phyloP scores from a whole-genome alignment of 2,888 invertebrate genomes.

The Coleophora deauratella region DNA sequence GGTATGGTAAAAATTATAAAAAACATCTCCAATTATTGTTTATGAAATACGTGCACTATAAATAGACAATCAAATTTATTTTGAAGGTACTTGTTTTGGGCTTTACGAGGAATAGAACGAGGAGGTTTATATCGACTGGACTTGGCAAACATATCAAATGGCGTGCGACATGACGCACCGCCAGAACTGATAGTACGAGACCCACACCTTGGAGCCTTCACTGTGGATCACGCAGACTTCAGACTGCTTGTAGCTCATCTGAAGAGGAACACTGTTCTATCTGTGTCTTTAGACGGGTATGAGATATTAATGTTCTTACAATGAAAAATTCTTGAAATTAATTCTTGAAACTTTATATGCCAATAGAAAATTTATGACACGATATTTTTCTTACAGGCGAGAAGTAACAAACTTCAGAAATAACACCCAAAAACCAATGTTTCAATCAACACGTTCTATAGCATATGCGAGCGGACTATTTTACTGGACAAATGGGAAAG shows the following conservation, averaged over 20 bases:
- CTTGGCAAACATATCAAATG: conserved; percentile 83
- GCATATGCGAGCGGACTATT: conserved; percentile 84
- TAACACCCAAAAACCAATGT: conserved; percentile 84
- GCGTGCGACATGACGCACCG: conserved; percentile 79
- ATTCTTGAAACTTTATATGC: no score
- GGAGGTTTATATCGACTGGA: conserved; percentile 83
- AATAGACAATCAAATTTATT: conserved; percentile 6
- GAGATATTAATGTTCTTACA: conserved; percentile 15
- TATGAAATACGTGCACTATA: background rate
- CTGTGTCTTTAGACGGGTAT: conserved; percentile 88
- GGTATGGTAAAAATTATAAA: conserved; percentile 65
- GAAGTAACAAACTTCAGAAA: conserved; percentile 81
- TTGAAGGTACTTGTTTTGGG: conserved; percentile 86
- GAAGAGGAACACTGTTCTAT: conserved; percentile 82
- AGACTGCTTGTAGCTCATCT: conserved; percentile 84
- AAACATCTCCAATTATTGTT: background rate
- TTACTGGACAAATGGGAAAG: conserved; percentile 89
- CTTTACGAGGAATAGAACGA: conserved; percentile 67
- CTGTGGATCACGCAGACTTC: conserved; percentile 87
- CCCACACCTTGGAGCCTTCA: conserved; percentile 83
- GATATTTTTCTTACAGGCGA: conserved; percentile 73
- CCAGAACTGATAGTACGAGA: conserved; percentile 79
- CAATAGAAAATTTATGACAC: no score
- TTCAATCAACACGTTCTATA: conserved; percentile 82
- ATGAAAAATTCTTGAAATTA: no score